Percentiles rank a stretch among this genome's conserved stretches.
phyloP scores from a whole-genome alignment of 2,113 vertebrate genomes.

The Percopsis transmontana region DNA sequence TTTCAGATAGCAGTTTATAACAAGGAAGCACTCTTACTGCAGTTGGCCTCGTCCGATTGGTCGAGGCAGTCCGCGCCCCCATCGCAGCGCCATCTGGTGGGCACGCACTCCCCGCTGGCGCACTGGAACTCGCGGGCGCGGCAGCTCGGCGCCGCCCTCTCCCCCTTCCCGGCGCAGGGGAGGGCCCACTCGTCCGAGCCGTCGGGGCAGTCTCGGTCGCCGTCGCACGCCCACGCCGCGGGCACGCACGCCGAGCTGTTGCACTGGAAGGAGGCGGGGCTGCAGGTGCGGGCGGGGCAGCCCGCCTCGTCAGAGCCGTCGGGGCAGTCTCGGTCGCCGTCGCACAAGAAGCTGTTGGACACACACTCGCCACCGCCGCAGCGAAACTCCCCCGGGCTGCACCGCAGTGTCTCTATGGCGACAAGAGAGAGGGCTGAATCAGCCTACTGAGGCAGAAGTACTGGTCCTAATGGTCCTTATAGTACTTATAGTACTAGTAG shows the following conservation, averaged over 20 bases:
- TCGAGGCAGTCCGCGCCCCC: conserved; percentile 78
- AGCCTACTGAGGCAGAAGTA: background rate
- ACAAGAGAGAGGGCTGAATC: background rate
- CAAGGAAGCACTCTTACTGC: conserved; percentile 73
- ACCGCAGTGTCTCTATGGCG: conserved; percentile 73
- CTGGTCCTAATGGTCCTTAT: no score
- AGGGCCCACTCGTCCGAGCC: conserved; percentile 83
- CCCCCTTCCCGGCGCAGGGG: conserved; percentile 56
- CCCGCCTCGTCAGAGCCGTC: conserved; percentile 81
- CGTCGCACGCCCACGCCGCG: conserved; percentile 81
- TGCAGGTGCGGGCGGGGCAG: conserved; percentile 78
- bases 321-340: conserved; percentile 79
- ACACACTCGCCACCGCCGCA: conserved; percentile 83
- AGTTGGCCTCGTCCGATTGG: conserved; percentile 82
- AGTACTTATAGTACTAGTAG: no score
- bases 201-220: conserved; percentile 80
- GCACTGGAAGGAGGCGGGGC: conserved; percentile 76
- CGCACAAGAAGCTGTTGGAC: conserved; percentile 77
- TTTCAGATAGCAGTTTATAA: background rate
- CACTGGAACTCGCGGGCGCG: conserved; percentile 78
- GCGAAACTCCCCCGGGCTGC: conserved; percentile 72
- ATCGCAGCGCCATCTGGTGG: conserved; percentile 82
- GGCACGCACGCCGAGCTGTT: conserved; percentile 79
- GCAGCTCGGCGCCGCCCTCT: conserved; percentile 43
- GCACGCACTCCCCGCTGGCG: conserved; percentile 79